Conservation (phyloP, 2,888 invertebrate genomes). For the Linnaemya tessellans region DNA sequence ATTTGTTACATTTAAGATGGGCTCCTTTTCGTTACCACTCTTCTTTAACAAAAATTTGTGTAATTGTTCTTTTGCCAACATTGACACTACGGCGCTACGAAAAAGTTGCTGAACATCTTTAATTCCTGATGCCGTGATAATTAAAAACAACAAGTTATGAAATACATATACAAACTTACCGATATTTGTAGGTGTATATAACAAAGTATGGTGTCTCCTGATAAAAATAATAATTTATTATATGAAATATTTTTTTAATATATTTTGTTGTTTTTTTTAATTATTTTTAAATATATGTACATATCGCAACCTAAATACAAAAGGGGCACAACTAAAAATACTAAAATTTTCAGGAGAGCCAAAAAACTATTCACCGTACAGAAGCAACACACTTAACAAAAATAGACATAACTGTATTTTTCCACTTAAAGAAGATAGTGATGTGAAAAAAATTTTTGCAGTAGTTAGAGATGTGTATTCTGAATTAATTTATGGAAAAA, state of each 20-base stretch:
- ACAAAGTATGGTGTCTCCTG: not conserved
- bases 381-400: too few relatives aligned
- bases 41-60: conserved; percentile 15
- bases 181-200: too few relatives aligned
- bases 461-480: too few relatives aligned
- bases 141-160: conserved; percentile 14
- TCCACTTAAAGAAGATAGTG: too few relatives aligned
- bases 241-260: not conserved
- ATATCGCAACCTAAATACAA: too few relatives aligned
- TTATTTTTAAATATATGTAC: not conserved
- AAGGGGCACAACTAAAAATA: too few relatives aligned
- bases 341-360: too few relatives aligned
- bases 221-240: not conserved
- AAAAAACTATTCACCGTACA: too few relatives aligned
- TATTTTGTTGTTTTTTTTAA: not conserved
- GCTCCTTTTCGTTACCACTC: conserved; percentile 20
- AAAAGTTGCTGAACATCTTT: not conserved
- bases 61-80: conserved; percentile 14
- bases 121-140: not conserved
- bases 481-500: too few relatives aligned
- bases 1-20: conserved; percentile 32
- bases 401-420: too few relatives aligned
- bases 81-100: not conserved
- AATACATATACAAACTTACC: too few relatives aligned
- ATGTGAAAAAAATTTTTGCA: too few relatives aligned